Percentiles rank a stretch among this genome's conserved stretches.
Conservation (phyloP, 92 coral and sea anemone genomes). For the Virgularia gustaviana region DNA sequence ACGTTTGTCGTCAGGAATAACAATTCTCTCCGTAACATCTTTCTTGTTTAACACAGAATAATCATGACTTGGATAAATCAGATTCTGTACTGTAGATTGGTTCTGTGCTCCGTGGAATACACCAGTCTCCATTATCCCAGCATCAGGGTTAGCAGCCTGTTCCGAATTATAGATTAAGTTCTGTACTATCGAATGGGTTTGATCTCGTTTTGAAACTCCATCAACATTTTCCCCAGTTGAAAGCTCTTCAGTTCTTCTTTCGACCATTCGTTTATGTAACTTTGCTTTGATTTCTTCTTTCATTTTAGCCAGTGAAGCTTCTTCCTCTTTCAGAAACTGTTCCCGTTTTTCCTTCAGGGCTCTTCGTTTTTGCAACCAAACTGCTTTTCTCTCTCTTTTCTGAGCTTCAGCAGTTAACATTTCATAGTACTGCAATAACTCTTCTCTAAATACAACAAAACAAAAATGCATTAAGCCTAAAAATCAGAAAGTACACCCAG, state of each 20-base stretch:
- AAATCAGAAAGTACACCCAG: not conserved
- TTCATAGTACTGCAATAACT: constrained; percentile 80
- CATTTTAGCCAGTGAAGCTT: constrained; percentile 56
- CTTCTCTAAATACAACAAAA: constrained; percentile 57
- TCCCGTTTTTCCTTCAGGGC: constrained; percentile 58
- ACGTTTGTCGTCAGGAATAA: no score
- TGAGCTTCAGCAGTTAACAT: constrained; percentile 68
- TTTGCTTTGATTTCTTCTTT: constrained; percentile 13
- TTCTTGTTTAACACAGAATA: not conserved
- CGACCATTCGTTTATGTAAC: no score
- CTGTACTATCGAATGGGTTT: constrained; percentile 57
- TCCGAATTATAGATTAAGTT: constrained; percentile 46
- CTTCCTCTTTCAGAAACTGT: constrained; percentile 72
- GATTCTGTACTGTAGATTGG: constrained; percentile 46
- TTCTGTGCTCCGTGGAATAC: constrained; percentile 12
- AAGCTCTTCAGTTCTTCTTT: no score
- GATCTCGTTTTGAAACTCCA: constrained; percentile 29
- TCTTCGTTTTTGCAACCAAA: constrained; percentile 74
- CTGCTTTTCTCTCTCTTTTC: constrained; percentile 69
- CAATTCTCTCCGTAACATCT: not conserved
- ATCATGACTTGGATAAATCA: constrained; percentile 41
- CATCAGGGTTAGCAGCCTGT: constrained; percentile 1
- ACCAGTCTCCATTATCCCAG: not conserved
- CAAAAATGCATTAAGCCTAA: not conserved
- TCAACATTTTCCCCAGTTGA: no score